Base-by-base conservation (phyloP, 2,113 vertebrate genomes). In the Tragelaphus buxtoni region DNA sequence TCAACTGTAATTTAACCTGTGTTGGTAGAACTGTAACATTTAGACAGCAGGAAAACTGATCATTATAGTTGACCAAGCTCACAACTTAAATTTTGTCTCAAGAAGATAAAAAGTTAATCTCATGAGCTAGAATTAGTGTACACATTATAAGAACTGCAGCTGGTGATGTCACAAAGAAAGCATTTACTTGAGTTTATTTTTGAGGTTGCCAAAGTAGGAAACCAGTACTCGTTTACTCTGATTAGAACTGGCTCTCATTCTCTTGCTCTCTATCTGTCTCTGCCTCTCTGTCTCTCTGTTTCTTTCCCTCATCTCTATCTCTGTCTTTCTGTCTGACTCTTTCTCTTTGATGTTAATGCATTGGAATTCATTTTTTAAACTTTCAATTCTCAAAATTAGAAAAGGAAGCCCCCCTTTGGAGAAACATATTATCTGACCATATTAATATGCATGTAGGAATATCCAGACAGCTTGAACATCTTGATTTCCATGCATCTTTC, bases 71-170 rank as follows among this genome's bases (percentile, higher is more conserved):
- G 39, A 55, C 51, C 45, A 81, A 61, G 42, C 9, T 56, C 42
- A 60, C 49, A 95, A 76, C 49, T 96, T 95, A 96, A 82, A 55
- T 90, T 88, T 69, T 76, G 49, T 83, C 63, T 96, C 51, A 90
- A 88, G 79, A 95, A 97, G 81, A 82, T 85, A 55, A 81, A 93
- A 90, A 39, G 16, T 80, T 77, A 91, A 65, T 47, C 51, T 39
- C 32, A 30, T 39, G 61, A 79, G 47, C 39, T 80, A 85, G 88
- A 88, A 77, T 77, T 93, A 85, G 49, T 51, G 49, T 83, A 28
- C 28, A 32, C 30, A 30, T 58, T 53, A 4, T 51, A 69, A 90
- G 28, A 83, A 69, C 26, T 11, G 22, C 53, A 87, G 69, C 81
- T 91, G 85, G 22, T 42, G 12, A 94, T 45, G 32, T 80, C 61